phyloP scores from a whole-genome alignment of 1,140 invertebrate species.

The Hypothenemus hampei region DNA sequence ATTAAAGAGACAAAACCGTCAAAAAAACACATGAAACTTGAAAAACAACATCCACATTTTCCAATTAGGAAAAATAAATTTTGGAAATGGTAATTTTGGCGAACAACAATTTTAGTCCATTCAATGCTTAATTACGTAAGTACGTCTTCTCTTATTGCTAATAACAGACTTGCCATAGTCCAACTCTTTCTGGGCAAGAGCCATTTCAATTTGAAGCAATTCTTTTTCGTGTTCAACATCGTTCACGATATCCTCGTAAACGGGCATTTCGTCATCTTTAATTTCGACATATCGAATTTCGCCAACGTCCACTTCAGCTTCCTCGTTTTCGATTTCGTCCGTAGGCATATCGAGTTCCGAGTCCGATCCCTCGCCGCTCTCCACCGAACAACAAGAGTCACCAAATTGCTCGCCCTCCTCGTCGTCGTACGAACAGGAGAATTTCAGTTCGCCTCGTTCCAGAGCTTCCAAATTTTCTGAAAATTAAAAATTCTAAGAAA shows the following conservation, averaged over 20 bases:
- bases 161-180: slow-evolving; percentile 40
- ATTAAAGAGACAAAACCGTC: too few species aligned
- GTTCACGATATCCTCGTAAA: slow-evolving; percentile 39
- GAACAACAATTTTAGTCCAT: too few species aligned
- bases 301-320: slow-evolving; percentile 52
- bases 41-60: too few species aligned
- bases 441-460: slow-evolving; percentile 82
- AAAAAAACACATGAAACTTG: too few species aligned
- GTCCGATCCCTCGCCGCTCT: slow-evolving; percentile 48
- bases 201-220: slow-evolving; percentile 43
- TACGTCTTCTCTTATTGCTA: slow-evolving; percentile 37
- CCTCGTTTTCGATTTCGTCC: slow-evolving; percentile 25
- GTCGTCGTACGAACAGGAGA: slow-evolving; percentile 45
- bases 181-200: slow-evolving; percentile 44
- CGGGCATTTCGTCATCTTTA: slow-evolving; percentile 39
- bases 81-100: too few species aligned
- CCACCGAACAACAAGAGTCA: slow-evolving; percentile 49
- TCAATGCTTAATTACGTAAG: too few species aligned
- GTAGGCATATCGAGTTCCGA: slow-evolving; percentile 46
- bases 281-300: slow-evolving; percentile 43
- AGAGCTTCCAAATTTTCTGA: slow-evolving; percentile 71
- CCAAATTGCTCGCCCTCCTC: slow-evolving; percentile 44
- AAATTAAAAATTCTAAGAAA: background rate
- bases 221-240: slow-evolving; percentile 40
- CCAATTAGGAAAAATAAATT: too few species aligned